These are phyloP conservation scores for Colletes collaris DNA, from an alignment of 2,888 invertebrate genomes.

Conservation along the genomic window DNA sequence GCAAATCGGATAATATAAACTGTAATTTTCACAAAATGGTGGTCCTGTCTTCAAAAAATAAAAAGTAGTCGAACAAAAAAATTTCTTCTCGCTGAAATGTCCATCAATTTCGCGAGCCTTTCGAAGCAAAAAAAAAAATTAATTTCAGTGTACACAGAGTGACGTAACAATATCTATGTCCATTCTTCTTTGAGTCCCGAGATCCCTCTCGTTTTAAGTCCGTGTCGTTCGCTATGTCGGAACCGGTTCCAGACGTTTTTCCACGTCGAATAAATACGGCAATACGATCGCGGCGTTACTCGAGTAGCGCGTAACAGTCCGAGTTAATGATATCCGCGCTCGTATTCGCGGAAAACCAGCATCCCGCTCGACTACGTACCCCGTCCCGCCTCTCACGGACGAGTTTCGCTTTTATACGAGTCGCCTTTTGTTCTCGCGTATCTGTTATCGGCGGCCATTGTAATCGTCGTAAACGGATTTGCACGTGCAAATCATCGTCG, in stretches of 20 bases:
- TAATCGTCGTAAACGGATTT: conserved; percentile 61
- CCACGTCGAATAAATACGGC: neutral
- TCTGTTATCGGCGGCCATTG: conserved; percentile 58
- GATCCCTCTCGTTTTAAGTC: too few species aligned
- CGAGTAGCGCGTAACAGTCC: neutral
- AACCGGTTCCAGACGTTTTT: neutral
- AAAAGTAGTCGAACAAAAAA: too few species aligned
- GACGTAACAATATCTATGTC: too few species aligned
- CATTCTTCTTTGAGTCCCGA: too few species aligned
- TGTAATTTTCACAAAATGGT: too few species aligned
- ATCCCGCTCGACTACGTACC: conserved; percentile 1
- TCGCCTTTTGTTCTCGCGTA: conserved; percentile 55
- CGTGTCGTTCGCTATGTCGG: too few species aligned
- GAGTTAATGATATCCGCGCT: conserved; percentile 18
- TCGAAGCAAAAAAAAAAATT: too few species aligned
- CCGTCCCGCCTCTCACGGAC: neutral
- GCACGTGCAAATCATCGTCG: conserved; percentile 65
- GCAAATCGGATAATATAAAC: too few species aligned
- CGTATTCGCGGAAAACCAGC: conserved; percentile 4
- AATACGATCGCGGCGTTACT: conserved; percentile 13
- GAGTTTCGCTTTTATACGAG: conserved; percentile 33
- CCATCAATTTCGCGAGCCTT: too few species aligned
- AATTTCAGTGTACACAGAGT: too few species aligned
- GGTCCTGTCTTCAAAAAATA: too few species aligned
- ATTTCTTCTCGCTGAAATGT: too few species aligned